Conservation (phyloP, 2,797 vertebrate genomes). For the Yasuhikotakia modesta region DNA sequence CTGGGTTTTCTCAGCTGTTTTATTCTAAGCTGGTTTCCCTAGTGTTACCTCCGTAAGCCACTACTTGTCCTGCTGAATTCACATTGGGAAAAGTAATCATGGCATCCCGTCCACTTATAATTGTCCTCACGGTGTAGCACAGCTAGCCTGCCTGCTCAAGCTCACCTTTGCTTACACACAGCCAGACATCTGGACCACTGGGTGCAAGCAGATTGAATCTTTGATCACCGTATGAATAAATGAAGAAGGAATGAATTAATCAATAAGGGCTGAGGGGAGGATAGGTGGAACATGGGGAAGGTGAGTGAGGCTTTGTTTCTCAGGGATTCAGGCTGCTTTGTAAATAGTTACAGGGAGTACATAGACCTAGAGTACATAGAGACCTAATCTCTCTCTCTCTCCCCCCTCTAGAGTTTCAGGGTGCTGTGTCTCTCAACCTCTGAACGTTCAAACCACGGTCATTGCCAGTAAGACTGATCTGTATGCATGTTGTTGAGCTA, state of each 20-base stretch:
- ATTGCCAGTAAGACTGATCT: slow-evolving; percentile 8
- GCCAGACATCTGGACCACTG: slow-evolving; percentile 31
- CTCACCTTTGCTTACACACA: slow-evolving; percentile 34
- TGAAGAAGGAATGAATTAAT: slow-evolving; percentile 53
- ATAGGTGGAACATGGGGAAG: slow-evolving; percentile 40
- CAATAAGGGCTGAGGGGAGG: slow-evolving; percentile 38
- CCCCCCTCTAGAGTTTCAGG: slow-evolving; percentile 37
- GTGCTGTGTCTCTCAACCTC: slow-evolving; percentile 10
- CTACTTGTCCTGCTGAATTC: not conserved
- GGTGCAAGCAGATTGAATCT: slow-evolving; percentile 47
- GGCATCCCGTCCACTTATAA: slow-evolving; percentile 26
- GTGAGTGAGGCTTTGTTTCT: slow-evolving; percentile 50
- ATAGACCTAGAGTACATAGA: no score
- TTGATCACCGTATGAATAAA: slow-evolving; percentile 53
- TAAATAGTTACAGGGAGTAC: slow-evolving; percentile 65
- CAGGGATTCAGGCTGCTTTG: slow-evolving; percentile 40
- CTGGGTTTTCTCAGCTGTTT: not conserved
- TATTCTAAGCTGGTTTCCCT: not conserved
- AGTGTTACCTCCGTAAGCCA: not conserved
- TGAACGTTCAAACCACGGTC: slow-evolving; percentile 6
- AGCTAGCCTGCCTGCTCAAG: slow-evolving; percentile 38
- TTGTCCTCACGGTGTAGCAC: slow-evolving; percentile 22
- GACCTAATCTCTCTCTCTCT: slow-evolving; percentile 54
- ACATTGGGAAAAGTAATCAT: slow-evolving; percentile 16
- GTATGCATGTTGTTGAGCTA: not conserved